Base-by-base conservation (phyloP, 2,888 invertebrate genomes). In the Eretmocerus hayati region DNA sequence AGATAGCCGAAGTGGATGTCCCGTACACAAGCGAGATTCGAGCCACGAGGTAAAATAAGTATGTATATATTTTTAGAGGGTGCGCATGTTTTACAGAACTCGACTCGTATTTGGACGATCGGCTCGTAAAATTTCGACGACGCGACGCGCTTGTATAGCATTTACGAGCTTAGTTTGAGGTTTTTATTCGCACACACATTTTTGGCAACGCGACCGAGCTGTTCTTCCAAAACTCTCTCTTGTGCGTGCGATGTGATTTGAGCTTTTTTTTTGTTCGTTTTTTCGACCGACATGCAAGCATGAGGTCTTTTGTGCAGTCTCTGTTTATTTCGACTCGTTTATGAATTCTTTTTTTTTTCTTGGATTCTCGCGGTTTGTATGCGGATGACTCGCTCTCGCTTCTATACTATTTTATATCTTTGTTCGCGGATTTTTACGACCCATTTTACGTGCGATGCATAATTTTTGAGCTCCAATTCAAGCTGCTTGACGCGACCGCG, bases 301-400 rank as follows among this genome's bases (percentile, higher is more conserved):
- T 18, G 23, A 22, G 33, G 33, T 32, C 42, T 22, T 35, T 33
- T 33, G 42, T 35, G 35, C 42, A 9, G 11, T 32, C 16, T 32
- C 19, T 23, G 43, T 45, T 50, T 46, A 46, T 37, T 48, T 48
- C 42, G 42, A 22, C 33, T 31, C 39, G 38, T 26, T 42, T 30
- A 33, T n/a, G n/a, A n/a, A n/a, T n/a, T 45, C 47, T 41, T 48
- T 50, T 50, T 50, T 50, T 50, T 43, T 40, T 38, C 38, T 39
- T 23, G 39, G n/a, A 35, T 36, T 50, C 43, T 5, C 5, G 6
- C 16, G n/a, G 23, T 15, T 4, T 23, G 49, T 40, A 53, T 46
- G 52, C 51, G 48, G 55, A 19, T 31, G 35, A 49, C 43, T 48
- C 52, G 48, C 48, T 53, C 48, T 45, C 52, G 47, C 48, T 49